Evolutionary conservation across 2,797 vertebrate genomes (phyloP), one percentile per base, ranked within the genome.

Genomic region (Echiichthys vipera): DNA sequence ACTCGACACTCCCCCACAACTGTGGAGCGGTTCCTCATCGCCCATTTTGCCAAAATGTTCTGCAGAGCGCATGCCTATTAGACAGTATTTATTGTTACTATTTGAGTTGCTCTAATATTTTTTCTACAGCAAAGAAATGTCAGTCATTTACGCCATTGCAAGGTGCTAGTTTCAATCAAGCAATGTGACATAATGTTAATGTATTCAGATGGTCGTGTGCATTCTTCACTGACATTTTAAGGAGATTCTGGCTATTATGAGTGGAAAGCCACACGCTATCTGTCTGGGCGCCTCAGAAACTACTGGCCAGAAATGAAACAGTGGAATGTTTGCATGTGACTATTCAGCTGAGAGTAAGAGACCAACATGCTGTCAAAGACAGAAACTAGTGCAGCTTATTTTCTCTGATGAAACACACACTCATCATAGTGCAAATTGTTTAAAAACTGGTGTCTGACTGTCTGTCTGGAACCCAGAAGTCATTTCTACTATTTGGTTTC

Each of bases 261-360:
- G 49, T 78, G 63, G 71, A 89, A 88, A 83, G 77, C 74, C 68
- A 58, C 78, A 88, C 13, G 14, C 62, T 78, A 51, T 84, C 80
- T 70, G 75, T 81, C 83, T 66, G 70, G 75, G 55, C 27, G 55
- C 57, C 75, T 66, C 25, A 54, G 29, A 80, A 75, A 56, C 61
- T 63, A 36, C 43, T 5, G 27, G 61, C 71, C 57, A 77, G 65
- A 67, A 74, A 65, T 6, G 15, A 61, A 88, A 83, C 37, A 53
- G 68, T 63, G 70, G 81, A 84, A 83, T 67, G 79, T 68, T 78
- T 65, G 76, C 67, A 79, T 73, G 59, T 56, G 58, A 72, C 47
- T 40, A 78, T 79, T 79, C 51, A 64, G 70, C 45, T 14, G 53
- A 39, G 49, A 55, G 49, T 42, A 68, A 18, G 61, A 84, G 15